These are phyloP conservation scores for Trematomus loennbergii DNA, from an alignment of 2,113 vertebrate genomes.

Conservation along the genomic window DNA sequence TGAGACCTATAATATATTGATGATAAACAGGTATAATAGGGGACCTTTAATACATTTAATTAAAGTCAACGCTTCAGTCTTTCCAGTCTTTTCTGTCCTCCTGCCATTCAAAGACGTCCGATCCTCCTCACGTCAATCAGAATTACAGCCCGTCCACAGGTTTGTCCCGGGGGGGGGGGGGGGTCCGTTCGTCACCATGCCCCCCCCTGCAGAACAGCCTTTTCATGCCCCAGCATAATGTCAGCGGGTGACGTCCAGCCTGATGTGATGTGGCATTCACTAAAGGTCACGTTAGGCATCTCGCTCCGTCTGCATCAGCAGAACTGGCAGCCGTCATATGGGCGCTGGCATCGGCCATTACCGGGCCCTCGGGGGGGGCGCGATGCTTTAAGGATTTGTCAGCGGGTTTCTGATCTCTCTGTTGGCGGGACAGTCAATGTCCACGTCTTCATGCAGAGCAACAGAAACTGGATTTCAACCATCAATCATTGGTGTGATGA, in stretches of 20 bases:
- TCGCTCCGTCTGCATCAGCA: conserved; percentile 77
- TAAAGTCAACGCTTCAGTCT: no score
- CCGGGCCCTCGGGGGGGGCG: conserved; percentile 65
- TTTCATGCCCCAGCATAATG: conserved; percentile 83
- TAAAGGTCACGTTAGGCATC: conserved; percentile 85
- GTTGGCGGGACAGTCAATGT: conserved; percentile 42
- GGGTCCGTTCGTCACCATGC: conserved; percentile 62
- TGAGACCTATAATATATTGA: no score
- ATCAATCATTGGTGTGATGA: conserved; percentile 22
- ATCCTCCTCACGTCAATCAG: conserved; percentile 76
- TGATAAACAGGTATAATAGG: no score
- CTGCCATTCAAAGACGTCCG: conserved; percentile 67
- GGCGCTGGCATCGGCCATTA: conserved; percentile 82
- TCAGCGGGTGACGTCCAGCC: conserved; percentile 80
- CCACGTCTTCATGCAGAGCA: conserved; percentile 29
- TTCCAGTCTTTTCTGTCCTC: conserved; percentile 3
- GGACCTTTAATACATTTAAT: no score
- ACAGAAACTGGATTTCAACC: conserved; percentile 35
- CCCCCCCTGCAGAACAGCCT: conserved; percentile 75
- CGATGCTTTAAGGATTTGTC: conserved; percentile 74
- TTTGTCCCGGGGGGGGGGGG: conserved; percentile 74
- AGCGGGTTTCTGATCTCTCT: conserved; percentile 73
- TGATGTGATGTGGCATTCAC: conserved; percentile 86
- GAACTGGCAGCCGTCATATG: conserved; percentile 84
- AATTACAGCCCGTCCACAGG: conserved; percentile 73